Conservation (phyloP, 1,140 invertebrate genomes). For the Papilio polyxenes region DNA sequence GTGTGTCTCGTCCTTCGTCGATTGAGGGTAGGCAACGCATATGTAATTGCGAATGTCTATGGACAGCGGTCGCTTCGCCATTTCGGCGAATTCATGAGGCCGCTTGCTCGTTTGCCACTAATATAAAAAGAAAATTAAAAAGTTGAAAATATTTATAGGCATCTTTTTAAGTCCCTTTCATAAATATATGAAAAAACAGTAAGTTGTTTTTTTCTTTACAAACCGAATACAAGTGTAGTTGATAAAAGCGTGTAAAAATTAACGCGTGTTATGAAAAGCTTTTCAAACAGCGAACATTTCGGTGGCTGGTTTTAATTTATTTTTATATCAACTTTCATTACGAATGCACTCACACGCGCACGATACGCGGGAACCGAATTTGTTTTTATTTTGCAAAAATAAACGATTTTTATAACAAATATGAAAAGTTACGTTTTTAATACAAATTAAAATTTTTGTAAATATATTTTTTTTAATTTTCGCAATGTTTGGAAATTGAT, state of each 20-base stretch:
- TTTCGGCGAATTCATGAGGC: too few relatives aligned
- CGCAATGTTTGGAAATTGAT: neutral
- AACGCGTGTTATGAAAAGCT: neutral
- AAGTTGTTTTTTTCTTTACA: neutral
- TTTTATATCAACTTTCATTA: conserved; percentile 26
- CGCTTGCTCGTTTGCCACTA: too few relatives aligned
- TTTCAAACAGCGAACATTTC: conserved; percentile 16
- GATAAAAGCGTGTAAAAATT: conserved; percentile 22
- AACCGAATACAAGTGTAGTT: conserved; percentile 11
- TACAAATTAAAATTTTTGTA: neutral
- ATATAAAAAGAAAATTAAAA: neutral
- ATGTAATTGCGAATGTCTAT: too few relatives aligned
- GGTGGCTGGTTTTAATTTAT: neutral
- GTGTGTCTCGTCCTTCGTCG: too few relatives aligned
- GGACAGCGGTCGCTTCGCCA: too few relatives aligned
- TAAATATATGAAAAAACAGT: neutral
- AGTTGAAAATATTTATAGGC: neutral
- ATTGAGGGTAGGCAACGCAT: too few relatives aligned
- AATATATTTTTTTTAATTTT: neutral
- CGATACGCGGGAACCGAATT: neutral
- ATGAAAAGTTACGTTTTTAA: neutral
- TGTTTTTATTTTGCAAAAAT: neutral
- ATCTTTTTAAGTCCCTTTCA: neutral
- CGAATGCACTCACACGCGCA: neutral
- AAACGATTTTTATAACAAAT: neutral